A percentile compares a stretch with the other conserved stretches of the same genome.
Conservation (phyloP, 2,888 invertebrate genomes). For the Galerucella nymphaeae region DNA sequence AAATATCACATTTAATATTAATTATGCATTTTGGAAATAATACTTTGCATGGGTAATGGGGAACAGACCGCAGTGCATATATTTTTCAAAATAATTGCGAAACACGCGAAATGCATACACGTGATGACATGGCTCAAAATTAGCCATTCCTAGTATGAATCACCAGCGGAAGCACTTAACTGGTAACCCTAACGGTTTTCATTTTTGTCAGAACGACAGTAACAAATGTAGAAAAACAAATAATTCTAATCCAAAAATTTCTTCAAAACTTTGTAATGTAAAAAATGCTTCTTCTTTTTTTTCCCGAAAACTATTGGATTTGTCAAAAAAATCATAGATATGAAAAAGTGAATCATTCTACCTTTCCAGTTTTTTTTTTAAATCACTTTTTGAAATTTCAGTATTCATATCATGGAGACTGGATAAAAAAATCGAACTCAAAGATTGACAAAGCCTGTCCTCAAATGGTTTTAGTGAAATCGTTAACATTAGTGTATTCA, state of each 20-base stretch:
- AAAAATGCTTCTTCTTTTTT: too few relatives aligned
- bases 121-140: constrained; percentile 32
- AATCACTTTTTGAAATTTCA: too few relatives aligned
- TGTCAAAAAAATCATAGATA: too few relatives aligned
- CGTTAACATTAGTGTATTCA: too few relatives aligned
- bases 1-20: constrained; percentile 24
- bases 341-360: too few relatives aligned
- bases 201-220: not conserved
- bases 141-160: constrained; percentile 27
- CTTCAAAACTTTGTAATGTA: too few relatives aligned
- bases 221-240: not conserved
- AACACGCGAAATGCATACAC: constrained; percentile 34
- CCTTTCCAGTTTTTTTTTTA: too few relatives aligned
- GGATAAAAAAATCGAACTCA: too few relatives aligned
- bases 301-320: too few relatives aligned
- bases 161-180: constrained; percentile 17
- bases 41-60: constrained; percentile 15
- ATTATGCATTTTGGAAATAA: constrained; percentile 34
- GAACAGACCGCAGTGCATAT: constrained; percentile 23
- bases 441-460: too few relatives aligned
- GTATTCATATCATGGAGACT: too few relatives aligned
- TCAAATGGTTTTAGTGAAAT: too few relatives aligned
- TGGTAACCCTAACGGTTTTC: constrained; percentile 20
- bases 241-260: not conserved
- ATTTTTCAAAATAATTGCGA: constrained; percentile 32